These are phyloP conservation scores for Muscina levida DNA, from an alignment of 2,888 invertebrate species.

Conservation along the genomic window DNA sequence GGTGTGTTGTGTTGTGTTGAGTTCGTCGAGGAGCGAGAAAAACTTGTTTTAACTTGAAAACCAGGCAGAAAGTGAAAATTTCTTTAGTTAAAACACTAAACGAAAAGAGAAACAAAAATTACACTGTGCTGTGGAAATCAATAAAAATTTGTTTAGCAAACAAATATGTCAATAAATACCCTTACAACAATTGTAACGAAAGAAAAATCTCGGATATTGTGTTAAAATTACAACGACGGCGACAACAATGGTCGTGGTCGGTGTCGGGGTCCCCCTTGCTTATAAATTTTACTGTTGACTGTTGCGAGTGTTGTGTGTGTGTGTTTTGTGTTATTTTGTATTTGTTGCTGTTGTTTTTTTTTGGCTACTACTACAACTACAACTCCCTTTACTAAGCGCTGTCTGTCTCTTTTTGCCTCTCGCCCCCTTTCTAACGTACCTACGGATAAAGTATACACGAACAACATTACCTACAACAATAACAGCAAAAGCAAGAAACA, in stretches of 20 bases:
- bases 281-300: conserved; percentile 1
- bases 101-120: conserved; percentile 2
- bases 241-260: no score
- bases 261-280: no score
- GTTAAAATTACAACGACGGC: no score
- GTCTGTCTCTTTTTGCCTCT: conserved; percentile 40
- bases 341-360: conserved; percentile 13
- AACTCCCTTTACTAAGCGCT: conserved; percentile 25
- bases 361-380: conserved; percentile 42
- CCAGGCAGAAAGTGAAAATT: conserved; percentile 64
- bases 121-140: no score
- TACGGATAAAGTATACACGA: not conserved
- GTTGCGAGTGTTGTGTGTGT: conserved; percentile 18
- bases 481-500: not conserved
- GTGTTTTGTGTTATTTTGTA: not conserved
- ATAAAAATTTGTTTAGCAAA: no score
- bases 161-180: no score
- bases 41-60: conserved; percentile 36
- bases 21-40: not conserved
- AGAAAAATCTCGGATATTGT: no score
- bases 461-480: conserved; percentile 10
- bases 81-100: conserved; percentile 22
- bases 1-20: not conserved
- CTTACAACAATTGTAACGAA: no score
- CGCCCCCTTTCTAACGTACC: not conserved